Conservation (phyloP, 2,113 vertebrate species). For the Bombycilla garrulus region DNA sequence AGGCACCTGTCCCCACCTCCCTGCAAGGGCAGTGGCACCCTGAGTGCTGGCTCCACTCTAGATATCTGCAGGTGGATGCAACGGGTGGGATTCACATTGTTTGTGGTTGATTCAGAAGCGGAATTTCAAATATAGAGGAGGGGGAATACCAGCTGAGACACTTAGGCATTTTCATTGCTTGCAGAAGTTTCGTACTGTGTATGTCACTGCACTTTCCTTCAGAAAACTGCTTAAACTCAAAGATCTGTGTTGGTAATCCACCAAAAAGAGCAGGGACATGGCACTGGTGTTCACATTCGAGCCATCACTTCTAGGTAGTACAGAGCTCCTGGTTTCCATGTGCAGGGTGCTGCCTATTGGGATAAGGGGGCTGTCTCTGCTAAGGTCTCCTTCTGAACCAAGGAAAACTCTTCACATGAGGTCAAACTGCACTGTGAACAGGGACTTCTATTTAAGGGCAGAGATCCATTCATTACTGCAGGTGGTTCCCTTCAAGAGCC, state of each 20-base stretch:
- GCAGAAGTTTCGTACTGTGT: background rate
- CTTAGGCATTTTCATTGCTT: background rate
- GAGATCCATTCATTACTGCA: background rate
- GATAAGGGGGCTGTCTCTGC: background rate
- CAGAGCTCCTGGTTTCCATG: background rate
- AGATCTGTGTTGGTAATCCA: background rate
- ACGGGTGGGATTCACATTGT: background rate
- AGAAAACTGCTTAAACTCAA: background rate
- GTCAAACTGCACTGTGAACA: rapidly evolving
- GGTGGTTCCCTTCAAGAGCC: background rate
- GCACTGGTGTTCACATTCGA: background rate
- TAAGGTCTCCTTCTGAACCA: background rate
- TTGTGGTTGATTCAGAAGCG: background rate
- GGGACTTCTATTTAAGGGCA: background rate
- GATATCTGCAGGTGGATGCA: background rate
- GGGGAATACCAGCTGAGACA: background rate
- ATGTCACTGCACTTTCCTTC: background rate
- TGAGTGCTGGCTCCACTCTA: background rate
- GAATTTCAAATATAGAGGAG: background rate
- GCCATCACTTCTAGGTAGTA: rapidly evolving
- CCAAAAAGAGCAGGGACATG: background rate
- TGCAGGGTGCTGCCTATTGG: background rate
- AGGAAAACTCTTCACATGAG: background rate
- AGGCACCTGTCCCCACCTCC: rapidly evolving
- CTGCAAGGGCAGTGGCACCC: background rate